Percentiles rank a stretch among this genome's conserved stretches.
phyloP scores from a whole-genome alignment of 2,113 vertebrate species.

The Oriolus oriolus region DNA sequence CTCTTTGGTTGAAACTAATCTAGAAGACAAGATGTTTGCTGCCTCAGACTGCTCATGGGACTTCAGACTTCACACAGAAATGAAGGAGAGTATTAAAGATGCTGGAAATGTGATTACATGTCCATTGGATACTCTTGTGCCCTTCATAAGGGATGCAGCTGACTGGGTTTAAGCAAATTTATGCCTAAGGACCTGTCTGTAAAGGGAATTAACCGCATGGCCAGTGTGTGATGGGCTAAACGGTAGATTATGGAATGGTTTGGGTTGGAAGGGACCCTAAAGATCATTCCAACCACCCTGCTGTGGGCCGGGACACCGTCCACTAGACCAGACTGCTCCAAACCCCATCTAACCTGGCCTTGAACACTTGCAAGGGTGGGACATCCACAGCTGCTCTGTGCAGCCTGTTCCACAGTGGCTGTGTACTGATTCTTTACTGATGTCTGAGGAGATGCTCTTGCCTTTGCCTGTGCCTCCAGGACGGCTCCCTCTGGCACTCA shows the following conservation, averaged over 20 bases:
- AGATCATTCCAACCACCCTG: neutral
- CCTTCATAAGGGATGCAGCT: accelerated
- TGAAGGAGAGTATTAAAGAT: neutral
- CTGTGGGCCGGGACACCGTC: neutral
- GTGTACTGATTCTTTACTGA: accelerated
- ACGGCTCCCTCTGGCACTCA: accelerated
- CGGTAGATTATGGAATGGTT: neutral
- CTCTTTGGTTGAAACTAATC: neutral
- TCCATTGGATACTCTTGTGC: neutral
- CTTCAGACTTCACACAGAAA: neutral
- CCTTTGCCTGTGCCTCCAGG: neutral
- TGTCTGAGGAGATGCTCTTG: neutral
- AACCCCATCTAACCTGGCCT: neutral
- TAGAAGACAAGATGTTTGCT: neutral
- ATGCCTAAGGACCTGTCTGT: neutral
- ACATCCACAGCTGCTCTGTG: neutral
- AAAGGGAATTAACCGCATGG: neutral
- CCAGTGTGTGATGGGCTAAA: neutral
- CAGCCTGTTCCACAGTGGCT: neutral
- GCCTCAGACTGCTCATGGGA: neutral
- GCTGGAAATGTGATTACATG: neutral
- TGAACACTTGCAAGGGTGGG: neutral
- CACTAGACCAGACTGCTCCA: neutral
- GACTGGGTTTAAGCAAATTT: neutral
- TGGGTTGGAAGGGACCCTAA: neutral